phyloP scores from a whole-genome alignment of 2,113 vertebrate genomes.

The Siphamia tubifer region DNA sequence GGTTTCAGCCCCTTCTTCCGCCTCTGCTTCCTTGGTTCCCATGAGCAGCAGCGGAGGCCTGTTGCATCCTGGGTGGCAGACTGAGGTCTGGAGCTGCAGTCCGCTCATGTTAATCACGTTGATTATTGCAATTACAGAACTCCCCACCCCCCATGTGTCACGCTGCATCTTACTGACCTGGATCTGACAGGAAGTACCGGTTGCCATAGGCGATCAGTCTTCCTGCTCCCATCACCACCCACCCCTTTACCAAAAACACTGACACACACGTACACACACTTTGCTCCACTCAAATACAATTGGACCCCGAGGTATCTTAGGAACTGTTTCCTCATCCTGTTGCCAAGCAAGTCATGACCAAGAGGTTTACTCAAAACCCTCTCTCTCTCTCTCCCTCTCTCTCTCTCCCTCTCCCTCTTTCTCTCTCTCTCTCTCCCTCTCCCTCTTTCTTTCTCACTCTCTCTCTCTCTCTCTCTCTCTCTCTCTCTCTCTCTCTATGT shows the following conservation, averaged over 20 bases:
- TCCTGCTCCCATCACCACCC: slow-evolving; percentile 71
- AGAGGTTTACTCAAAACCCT: slow-evolving; percentile 50
- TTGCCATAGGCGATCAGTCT: slow-evolving; percentile 78
- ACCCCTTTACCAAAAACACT: slow-evolving; percentile 22
- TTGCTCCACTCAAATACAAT: slow-evolving; percentile 66
- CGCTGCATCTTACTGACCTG: slow-evolving; percentile 73
- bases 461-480: too few relatives aligned
- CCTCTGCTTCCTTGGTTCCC: slow-evolving; percentile 15
- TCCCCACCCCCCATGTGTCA: slow-evolving; percentile 68
- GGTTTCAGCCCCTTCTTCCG: neutral
- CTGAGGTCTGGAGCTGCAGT: slow-evolving; percentile 59
- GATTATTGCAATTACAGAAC: slow-evolving; percentile 83
- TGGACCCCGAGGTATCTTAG: slow-evolving; percentile 60
- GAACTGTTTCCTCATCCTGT: slow-evolving; percentile 53
- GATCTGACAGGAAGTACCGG: slow-evolving; percentile 79
- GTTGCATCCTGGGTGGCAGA: slow-evolving; percentile 71
- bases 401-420: too few relatives aligned
- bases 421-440: too few relatives aligned
- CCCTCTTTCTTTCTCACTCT: too few relatives aligned
- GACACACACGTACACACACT: slow-evolving; percentile 12
- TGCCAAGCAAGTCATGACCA: slow-evolving; percentile 51
- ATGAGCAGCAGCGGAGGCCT: slow-evolving; percentile 21
- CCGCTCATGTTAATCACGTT: slow-evolving; percentile 77
- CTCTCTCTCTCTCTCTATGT: too few relatives aligned
- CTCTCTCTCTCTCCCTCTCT: too few relatives aligned